These are phyloP conservation scores for Nasua narica DNA, from an alignment of 2,797 vertebrate genomes.

Conservation along the genomic window DNA sequence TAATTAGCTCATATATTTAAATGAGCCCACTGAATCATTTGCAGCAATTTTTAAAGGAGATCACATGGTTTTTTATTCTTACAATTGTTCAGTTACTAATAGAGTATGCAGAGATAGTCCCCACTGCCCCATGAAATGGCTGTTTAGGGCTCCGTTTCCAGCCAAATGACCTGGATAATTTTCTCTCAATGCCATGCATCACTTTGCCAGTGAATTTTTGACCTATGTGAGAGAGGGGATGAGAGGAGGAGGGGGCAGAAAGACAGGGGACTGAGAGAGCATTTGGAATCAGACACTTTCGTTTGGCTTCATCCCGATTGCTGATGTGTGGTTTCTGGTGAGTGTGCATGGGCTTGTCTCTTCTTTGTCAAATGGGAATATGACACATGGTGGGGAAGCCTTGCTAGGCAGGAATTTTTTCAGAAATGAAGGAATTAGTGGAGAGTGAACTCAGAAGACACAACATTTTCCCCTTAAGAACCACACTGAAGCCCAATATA, in stretches of 20 bases:
- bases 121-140: not conserved
- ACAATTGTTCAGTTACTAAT: slow-evolving; percentile 6
- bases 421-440: not conserved
- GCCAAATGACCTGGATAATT: not conserved
- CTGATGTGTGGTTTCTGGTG: not conserved
- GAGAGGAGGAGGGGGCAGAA: not conserved
- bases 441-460: not conserved
- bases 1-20: slow-evolving; percentile 69
- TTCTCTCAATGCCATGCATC: not conserved
- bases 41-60: slow-evolving; percentile 48
- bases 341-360: not conserved
- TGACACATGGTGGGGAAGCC: not conserved
- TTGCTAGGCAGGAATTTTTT: not conserved
- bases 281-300: not conserved
- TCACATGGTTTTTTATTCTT: slow-evolving; percentile 31
- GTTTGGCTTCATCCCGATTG: not conserved
- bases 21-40: slow-evolving; percentile 33
- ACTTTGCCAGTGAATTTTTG: slow-evolving; percentile 4
- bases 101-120: not conserved
- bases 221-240: not conserved
- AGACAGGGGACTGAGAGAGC: not conserved
- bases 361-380: not conserved
- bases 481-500: not conserved
- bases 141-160: slow-evolving; percentile 17
- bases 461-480: not conserved